Percentiles rank a stretch among this genome's conserved stretches.
These are phyloP conservation scores for Aricia artaxerxes DNA, from an alignment of 2,888 invertebrate genomes.

Conservation along the genomic window DNA sequence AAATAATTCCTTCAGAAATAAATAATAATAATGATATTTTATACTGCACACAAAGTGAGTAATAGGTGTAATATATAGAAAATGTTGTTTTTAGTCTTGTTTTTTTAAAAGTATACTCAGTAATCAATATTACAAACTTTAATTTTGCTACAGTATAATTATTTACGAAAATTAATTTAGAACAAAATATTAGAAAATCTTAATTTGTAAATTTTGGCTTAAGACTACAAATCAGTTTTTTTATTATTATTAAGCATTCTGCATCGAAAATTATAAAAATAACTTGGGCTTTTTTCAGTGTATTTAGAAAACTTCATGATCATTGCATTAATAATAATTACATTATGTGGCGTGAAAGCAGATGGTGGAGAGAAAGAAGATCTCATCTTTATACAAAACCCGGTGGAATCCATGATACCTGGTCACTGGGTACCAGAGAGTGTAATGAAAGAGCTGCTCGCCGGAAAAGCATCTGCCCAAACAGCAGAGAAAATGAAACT, in stretches of 20 bases:
- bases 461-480: neutral
- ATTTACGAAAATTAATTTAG: too few relatives aligned
- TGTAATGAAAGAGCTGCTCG: neutral
- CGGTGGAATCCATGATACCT: slow-evolving; percentile 4
- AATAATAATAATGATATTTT: neutral
- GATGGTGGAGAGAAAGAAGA: neutral
- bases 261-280: neutral
- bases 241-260: too few relatives aligned
- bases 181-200: too few relatives aligned
- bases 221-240: too few relatives aligned
- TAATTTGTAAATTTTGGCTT: too few relatives aligned
- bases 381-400: neutral
- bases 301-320: neutral
- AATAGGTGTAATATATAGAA: neutral
- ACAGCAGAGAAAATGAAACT: neutral
- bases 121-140: too few relatives aligned
- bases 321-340: neutral
- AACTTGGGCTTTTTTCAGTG: neutral
- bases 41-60: neutral
- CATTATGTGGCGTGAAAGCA: neutral
- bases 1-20: neutral
- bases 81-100: too few relatives aligned
- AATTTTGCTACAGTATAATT: too few relatives aligned
- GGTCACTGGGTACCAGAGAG: slow-evolving; percentile 11
- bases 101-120: too few relatives aligned